Conservation (phyloP, 92 coral and sea anemone species). For the Porites evermanni region DNA sequence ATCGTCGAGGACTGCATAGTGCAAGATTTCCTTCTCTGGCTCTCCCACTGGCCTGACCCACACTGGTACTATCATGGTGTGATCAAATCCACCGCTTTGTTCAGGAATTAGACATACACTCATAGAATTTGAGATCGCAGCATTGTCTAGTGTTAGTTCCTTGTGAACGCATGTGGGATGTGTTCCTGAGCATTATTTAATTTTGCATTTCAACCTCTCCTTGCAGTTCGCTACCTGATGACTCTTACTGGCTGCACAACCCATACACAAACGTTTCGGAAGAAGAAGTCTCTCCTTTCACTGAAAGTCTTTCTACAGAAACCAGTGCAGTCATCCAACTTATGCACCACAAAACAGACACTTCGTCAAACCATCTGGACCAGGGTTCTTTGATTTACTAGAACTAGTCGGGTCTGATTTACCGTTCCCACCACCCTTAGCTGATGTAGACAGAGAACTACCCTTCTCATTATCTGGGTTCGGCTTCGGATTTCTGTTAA, state of each 20-base stretch:
- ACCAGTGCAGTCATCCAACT: neutral
- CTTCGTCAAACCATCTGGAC: too few species aligned
- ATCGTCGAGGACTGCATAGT: slow-evolving; percentile 30
- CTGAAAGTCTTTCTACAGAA: slow-evolving; percentile 3
- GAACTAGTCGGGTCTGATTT: too few species aligned
- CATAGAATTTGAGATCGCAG: slow-evolving; percentile 5
- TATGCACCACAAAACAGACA: neutral
- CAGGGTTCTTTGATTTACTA: too few species aligned
- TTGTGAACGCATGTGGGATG: slow-evolving; percentile 41
- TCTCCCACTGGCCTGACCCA: slow-evolving; percentile 33
- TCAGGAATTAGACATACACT: slow-evolving; percentile 10
- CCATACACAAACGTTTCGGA: neutral
- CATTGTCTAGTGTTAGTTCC: neutral
- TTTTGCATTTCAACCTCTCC: too few species aligned
- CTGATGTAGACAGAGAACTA: neutral
- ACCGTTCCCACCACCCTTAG: neutral
- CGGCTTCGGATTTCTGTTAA: neutral
- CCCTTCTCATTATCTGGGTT: too few species aligned
- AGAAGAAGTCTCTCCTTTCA: slow-evolving; percentile 1
- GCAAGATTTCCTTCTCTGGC: neutral
- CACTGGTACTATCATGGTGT: slow-evolving; percentile 36
- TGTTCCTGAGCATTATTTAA: neutral
- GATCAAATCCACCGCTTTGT: neutral
- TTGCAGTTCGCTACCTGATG: too few species aligned
- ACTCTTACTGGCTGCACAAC: too few species aligned